Conservation (phyloP, 1,140 invertebrate species). For the Zaprionus ghesquierei region DNA sequence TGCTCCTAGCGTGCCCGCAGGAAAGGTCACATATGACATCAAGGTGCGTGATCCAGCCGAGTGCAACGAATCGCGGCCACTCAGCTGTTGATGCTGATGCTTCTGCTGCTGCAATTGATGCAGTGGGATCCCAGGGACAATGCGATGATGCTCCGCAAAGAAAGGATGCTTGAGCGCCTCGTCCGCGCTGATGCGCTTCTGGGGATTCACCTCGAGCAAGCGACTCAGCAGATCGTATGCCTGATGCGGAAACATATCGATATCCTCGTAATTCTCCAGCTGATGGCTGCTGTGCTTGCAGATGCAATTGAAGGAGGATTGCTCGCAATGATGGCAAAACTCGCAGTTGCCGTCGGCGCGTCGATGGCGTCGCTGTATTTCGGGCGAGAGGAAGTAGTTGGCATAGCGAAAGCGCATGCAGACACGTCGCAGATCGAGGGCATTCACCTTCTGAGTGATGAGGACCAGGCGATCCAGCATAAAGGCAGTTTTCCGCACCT, state of each 20-base stretch:
- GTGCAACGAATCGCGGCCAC: conserved; percentile 26
- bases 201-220: conserved; percentile 99
- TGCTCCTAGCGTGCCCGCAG: background rate
- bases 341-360: conserved; percentile 65
- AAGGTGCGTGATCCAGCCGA: conserved; percentile 25
- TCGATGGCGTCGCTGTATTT: conserved; percentile 51
- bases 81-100: conserved; percentile 6
- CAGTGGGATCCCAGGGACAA: conserved; percentile 32
- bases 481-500: conserved; percentile 87
- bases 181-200: conserved; percentile 97
- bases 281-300: conserved; percentile 59
- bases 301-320: conserved; percentile 69
- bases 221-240: conserved; percentile 99
- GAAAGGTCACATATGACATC: conserved; percentile 32
- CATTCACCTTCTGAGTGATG: conserved; percentile 83
- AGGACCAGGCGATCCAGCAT: conserved; percentile 85
- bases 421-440: conserved; percentile 84
- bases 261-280: conserved; percentile 53
- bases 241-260: conserved; percentile 67
- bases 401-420: conserved; percentile 83
- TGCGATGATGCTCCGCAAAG: conserved; percentile 64
- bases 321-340: conserved; percentile 71
- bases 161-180: conserved; percentile 99
- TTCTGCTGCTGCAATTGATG: conserved; percentile 11
- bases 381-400: conserved; percentile 54